Evolutionary conservation across 2,797 vertebrate genomes (phyloP).

Genomic region (Loriculus beryllinus): DNA sequence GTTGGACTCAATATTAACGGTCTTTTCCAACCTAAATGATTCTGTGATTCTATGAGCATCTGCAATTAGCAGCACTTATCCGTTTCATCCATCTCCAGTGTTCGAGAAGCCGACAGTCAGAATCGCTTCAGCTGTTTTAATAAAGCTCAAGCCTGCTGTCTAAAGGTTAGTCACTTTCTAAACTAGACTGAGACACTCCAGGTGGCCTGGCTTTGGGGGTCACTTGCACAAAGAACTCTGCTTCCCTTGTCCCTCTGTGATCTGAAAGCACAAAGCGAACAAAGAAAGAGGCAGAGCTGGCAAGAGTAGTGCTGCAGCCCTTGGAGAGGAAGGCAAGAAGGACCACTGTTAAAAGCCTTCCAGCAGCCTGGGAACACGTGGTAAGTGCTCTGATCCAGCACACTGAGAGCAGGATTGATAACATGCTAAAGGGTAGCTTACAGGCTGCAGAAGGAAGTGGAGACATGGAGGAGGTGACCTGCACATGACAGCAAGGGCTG

Average conservation of each 20-base stretch:
- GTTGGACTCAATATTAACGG: neutral
- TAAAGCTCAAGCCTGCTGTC: constrained; percentile 39
- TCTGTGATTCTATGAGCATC: neutral
- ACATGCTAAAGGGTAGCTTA: neutral
- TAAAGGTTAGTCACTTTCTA: constrained; percentile 46
- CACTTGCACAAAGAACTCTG: neutral
- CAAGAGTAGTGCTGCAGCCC: neutral
- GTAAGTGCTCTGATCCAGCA: neutral
- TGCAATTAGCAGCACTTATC: constrained; percentile 47
- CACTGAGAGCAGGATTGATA: neutral
- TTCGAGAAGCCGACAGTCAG: neutral
- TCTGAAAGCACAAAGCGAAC: neutral
- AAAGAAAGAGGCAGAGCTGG: neutral
- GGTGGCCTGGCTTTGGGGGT: constrained; percentile 25
- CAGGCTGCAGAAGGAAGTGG: neutral
- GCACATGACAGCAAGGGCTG: neutral
- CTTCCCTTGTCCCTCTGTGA: neutral
- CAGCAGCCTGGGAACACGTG: neutral
- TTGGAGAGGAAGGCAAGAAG: neutral
- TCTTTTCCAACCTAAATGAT: neutral
- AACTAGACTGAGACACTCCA: neutral
- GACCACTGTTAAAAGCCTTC: neutral
- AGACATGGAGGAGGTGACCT: neutral
- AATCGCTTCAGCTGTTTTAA: constrained; percentile 60
- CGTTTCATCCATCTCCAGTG: constrained; percentile 1